phyloP scores from a whole-genome alignment of 2,888 invertebrate species.

The Epistrophe eligans region DNA sequence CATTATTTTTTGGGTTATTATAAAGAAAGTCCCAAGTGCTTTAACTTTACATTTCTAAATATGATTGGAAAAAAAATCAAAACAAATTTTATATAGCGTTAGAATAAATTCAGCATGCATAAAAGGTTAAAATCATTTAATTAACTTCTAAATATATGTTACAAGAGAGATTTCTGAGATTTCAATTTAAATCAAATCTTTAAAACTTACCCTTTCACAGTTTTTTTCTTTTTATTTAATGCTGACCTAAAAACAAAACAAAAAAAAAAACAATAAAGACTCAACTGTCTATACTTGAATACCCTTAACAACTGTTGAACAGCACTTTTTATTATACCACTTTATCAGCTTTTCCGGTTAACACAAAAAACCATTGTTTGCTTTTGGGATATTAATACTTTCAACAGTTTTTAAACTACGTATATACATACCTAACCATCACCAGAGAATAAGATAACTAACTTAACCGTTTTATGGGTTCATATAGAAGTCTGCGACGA shows the following conservation, averaged over 20 bases:
- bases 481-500: background rate
- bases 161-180: too few relatives aligned
- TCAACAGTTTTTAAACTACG: background rate
- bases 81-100: too few relatives aligned
- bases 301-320: background rate
- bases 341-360: background rate
- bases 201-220: too few relatives aligned
- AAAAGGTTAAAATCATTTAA: too few relatives aligned
- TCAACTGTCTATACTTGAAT: background rate
- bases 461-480: constrained; percentile 7
- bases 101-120: too few relatives aligned
- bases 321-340: background rate
- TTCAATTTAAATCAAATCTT: too few relatives aligned
- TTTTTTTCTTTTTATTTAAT: background rate
- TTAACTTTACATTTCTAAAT: too few relatives aligned
- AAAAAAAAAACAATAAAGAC: background rate
- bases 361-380: background rate
- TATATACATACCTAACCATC: background rate
- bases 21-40: too few relatives aligned
- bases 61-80: too few relatives aligned
- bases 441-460: background rate
- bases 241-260: background rate
- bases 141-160: too few relatives aligned
- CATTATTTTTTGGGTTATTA: too few relatives aligned
- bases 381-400: background rate